A percentile compares a stretch with the other conserved stretches of the same genome.
Conservation (phyloP, 2,113 vertebrate species). For the Seriola rivoliana region DNA sequence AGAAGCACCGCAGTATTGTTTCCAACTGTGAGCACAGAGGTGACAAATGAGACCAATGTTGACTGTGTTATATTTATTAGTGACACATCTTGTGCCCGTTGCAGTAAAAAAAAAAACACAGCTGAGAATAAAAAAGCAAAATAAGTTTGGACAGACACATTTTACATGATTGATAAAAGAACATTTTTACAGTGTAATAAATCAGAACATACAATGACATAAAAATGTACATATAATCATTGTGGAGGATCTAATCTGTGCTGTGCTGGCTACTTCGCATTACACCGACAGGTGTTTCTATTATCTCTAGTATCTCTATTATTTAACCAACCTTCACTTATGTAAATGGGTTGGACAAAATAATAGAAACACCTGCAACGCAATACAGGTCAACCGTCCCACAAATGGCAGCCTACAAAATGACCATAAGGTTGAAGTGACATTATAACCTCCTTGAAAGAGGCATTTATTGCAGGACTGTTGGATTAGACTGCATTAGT, state of each 20-base stretch:
- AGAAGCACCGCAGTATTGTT: neutral
- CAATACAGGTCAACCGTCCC: neutral
- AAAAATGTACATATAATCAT: neutral
- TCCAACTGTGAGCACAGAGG: neutral
- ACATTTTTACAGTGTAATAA: neutral
- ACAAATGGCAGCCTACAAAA: neutral
- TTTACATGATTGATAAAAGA: neutral
- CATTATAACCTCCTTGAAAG: neutral
- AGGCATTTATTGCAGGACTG: neutral
- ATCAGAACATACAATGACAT: neutral
- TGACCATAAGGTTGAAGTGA: neutral
- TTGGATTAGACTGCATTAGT: neutral
- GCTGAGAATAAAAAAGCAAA: neutral
- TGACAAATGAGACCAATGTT: neutral
- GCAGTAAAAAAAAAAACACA: neutral
- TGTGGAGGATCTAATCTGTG: neutral
- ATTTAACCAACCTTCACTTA: neutral
- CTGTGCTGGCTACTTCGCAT: neutral
- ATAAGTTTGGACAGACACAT: neutral
- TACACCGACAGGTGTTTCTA: neutral
- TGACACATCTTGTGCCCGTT: neutral
- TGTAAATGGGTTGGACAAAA: neutral
- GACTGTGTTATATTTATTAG: slow-evolving; percentile 39
- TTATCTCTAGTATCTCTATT: neutral
- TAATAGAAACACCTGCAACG: neutral